phyloP scores from a whole-genome alignment of 2,113 vertebrate species.

The Sander lucioperca region DNA sequence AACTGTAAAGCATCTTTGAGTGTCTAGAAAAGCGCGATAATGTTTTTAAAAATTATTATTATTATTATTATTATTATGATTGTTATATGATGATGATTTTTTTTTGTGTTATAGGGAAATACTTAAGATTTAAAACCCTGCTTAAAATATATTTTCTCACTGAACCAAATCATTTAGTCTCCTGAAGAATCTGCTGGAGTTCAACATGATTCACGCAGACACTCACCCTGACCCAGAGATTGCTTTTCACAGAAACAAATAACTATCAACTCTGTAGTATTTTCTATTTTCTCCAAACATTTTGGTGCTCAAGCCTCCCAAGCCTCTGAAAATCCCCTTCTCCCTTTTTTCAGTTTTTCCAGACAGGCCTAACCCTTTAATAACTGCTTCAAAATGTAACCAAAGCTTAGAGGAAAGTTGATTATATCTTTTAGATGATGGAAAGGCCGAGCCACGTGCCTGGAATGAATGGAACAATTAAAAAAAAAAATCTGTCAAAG shows the following conservation, averaged over 20 bases:
- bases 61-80: too few relatives aligned
- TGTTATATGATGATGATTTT: too few relatives aligned
- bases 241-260: background rate
- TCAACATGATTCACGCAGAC: background rate
- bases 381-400: background rate
- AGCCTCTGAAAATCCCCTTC: background rate
- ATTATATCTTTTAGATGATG: slow-evolving; percentile 16
- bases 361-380: background rate
- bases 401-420: background rate
- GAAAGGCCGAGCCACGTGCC: background rate
- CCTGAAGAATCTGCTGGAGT: too few relatives aligned
- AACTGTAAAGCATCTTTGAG: too few relatives aligned
- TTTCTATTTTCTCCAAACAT: background rate
- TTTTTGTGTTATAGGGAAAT: background rate
- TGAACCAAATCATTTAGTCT: background rate
- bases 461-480: slow-evolving; percentile 16
- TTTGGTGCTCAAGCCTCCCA: background rate
- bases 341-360: background rate
- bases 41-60: too few relatives aligned
- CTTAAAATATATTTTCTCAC: background rate
- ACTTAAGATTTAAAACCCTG: background rate
- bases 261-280: too few relatives aligned
- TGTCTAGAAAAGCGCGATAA: too few relatives aligned
- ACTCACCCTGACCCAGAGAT: background rate
- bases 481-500: slow-evolving; percentile 2